Base-by-base conservation (phyloP, 2,113 vertebrate genomes). In the Centropus bengalensis region DNA sequence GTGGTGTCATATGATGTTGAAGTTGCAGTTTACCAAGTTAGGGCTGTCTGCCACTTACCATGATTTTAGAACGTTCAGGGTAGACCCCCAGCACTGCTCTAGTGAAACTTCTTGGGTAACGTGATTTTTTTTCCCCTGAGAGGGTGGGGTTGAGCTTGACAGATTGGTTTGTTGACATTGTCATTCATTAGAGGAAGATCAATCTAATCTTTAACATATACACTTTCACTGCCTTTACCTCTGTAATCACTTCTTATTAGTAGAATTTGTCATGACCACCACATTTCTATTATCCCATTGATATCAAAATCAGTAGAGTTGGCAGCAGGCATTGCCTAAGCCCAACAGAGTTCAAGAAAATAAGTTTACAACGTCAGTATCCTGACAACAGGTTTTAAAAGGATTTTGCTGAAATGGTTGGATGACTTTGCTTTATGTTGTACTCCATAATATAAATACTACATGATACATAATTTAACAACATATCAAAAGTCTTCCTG, bases 231-330 rank as follows among this genome's bases (percentile, higher is more conserved):
- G 76, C 40, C 40, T 54, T 68, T 51, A 55, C 20, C 32, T 84
- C 86, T 78, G 40, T 27, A 88, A 69, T 80, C 12, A 10, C 42
- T 89, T 74, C 77, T 69, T 83, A 44, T 44, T 77, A 60, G 32
- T 6, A 1, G 4, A 54, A 36, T 91, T 76, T 63, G 42, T 42
- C 32, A 28, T 85, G 78, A 20, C 32, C 24, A 42, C 47, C 32
- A 58, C 28, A 42, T 58, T 59, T 81, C 27, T 78, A 2, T 84
- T 78, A 74, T 36, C 5, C 14, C 40, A 63, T 89, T 55, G 14
- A 70, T 55, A 33, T 1, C 0, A 0, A 62, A 30, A 59, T 62
- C 23, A 5, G 7, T 30, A 36, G 10, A 2, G 3, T 27, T 84
- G 74, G 58, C 11, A 42, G 2, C 23, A 22, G 17, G 7, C 9